Base-by-base conservation (phyloP, 1,140 invertebrate species). In the Cydia splendana region DNA sequence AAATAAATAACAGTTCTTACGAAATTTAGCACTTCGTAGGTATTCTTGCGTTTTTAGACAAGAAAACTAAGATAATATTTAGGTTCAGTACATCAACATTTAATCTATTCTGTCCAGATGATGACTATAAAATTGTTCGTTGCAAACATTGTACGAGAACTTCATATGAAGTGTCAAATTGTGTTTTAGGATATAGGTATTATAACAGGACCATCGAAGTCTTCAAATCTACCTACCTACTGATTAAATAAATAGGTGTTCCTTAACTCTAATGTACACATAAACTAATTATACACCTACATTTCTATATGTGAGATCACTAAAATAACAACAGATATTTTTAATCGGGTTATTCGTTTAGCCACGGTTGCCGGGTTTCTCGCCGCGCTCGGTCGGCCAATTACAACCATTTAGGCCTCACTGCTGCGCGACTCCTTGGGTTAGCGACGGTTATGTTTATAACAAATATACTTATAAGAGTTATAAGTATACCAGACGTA, bases 1-100 rank as follows among this genome's bases (percentile, higher is more conserved):
- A 79, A 89, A 91, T 91, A 91, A 90, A 89, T 91, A 90, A 89
- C 87, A 87, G 77, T 84, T 82, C 75, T n/a, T 53, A 28, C 42
- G 48, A 30, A 18, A 74, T 51, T 12, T 45, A 74, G 12, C 28
- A 20, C 79, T 71, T 2, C 18, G 45, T 51, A 24, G 24, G 24
- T 24, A 34, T 74, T 51, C 28, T 62, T 53, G n/a, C 51, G 13
- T 53, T 53, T 62, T 24, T 2, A 10, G 53, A 57, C 53, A 57
- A 18, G 53, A 57, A 57, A 57, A 57, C 53, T n/a, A 9, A 18
- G n/a, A 57, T 18, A 62, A 7, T 10, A 45, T 10, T 10, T 53
- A 53, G 12, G 12, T 75, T 77, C 20, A 24, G 12, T 75, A 79
- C 76, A 79, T 77, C 45, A 62, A 76, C 67, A 15, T 51, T 51